phyloP scores from a whole-genome alignment of 2,797 vertebrate species.

The Rhabdophis nuchalis region DNA sequence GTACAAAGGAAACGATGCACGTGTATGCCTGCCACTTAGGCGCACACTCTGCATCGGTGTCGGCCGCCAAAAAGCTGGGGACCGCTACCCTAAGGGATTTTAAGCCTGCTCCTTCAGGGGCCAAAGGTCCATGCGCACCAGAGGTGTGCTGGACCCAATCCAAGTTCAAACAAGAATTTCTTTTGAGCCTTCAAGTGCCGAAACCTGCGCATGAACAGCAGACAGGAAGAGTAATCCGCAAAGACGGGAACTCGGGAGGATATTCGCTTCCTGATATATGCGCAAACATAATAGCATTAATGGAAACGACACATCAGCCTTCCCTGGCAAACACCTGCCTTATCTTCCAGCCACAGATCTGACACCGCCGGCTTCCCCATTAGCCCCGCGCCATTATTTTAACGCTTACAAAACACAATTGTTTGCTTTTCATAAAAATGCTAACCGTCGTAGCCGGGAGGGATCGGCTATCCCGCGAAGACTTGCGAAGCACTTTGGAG shows the following conservation, averaged over 20 bases:
- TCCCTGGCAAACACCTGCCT: neutral
- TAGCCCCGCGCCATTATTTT: slow-evolving; percentile 27
- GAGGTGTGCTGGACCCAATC: neutral
- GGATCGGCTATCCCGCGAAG: slow-evolving; percentile 51
- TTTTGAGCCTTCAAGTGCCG: neutral
- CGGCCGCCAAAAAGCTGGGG: too few species aligned
- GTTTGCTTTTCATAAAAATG: slow-evolving; percentile 31
- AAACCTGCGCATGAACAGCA: neutral
- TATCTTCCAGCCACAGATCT: slow-evolving; percentile 45
- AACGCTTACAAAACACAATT: slow-evolving; percentile 22
- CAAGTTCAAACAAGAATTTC: neutral
- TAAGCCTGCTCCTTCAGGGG: neutral
- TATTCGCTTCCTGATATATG: slow-evolving; percentile 5
- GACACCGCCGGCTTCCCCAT: slow-evolving; percentile 50
- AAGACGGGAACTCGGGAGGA: neutral
- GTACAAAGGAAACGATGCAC: too few species aligned
- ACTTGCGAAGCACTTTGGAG: slow-evolving; percentile 41
- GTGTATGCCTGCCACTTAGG: rapidly evolving
- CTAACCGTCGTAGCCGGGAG: slow-evolving; percentile 21
- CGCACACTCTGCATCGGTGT: too few species aligned
- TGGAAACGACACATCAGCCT: neutral
- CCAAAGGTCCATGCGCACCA: too few species aligned
- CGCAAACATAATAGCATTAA: neutral
- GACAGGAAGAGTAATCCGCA: neutral
- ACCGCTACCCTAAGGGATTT: neutral